phyloP scores from a whole-genome alignment of 2,797 vertebrate species.

The Pseudomugil gertrudae region DNA sequence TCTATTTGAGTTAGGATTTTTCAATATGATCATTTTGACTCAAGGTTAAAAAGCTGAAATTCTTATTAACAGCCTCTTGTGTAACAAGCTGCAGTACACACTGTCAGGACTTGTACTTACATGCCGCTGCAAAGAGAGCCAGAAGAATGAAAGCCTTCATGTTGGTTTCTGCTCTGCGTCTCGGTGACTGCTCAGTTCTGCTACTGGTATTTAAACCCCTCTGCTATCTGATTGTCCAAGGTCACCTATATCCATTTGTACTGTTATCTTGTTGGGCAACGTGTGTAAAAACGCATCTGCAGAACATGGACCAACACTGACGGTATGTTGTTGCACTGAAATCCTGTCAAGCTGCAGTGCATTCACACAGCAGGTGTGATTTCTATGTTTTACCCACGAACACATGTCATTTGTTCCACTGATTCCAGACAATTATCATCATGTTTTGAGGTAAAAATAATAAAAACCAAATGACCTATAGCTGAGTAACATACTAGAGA shows the following conservation, averaged over 20 bases:
- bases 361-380: not conserved
- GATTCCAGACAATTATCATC: not conserved
- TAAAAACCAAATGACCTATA: too few relatives aligned
- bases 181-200: not conserved
- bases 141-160: not conserved
- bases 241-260: not conserved
- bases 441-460: too few relatives aligned
- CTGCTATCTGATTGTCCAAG: not conserved
- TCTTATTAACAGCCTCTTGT: not conserved
- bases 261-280: not conserved
- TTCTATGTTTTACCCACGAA: not conserved
- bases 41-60: not conserved
- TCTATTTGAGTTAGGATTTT: slow-evolving; percentile 34
- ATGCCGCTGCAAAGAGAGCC: not conserved
- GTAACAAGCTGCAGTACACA: not conserved
- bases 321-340: not conserved
- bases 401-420: not conserved
- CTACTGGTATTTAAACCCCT: not conserved
- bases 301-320: not conserved
- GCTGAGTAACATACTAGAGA: not conserved
- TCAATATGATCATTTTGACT: not conserved
- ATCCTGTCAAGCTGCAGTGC: not conserved
- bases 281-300: not conserved
- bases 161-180: not conserved
- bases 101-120: not conserved